Conservation (phyloP, 2,888 invertebrate species). For the Itoplectis maculator region DNA sequence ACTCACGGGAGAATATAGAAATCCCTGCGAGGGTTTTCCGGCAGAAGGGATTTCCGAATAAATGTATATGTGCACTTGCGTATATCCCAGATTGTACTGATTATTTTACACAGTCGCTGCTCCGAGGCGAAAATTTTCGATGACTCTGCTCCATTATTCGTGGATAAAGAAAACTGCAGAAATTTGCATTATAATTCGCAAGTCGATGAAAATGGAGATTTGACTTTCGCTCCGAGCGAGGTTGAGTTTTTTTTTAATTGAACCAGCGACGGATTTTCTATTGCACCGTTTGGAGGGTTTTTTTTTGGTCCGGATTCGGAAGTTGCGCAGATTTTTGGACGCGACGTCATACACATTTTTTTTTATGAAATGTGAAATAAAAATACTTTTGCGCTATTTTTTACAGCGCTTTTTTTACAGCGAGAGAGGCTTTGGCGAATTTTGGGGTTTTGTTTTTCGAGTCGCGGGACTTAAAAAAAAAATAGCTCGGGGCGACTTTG, state of each 20-base stretch:
- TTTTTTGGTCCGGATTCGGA: not conserved
- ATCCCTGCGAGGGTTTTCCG: conserved; percentile 25
- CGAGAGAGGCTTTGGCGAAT: not conserved
- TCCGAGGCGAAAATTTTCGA: conserved; percentile 22
- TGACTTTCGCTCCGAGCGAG: not conserved
- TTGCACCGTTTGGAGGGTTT: not conserved
- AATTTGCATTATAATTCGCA: conserved; percentile 50
- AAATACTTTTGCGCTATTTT: not conserved
- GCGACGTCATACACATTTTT: not conserved
- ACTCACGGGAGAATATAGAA: conserved; percentile 14
- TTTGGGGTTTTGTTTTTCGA: not conserved
- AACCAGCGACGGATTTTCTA: not conserved
- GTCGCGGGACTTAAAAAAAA: not conserved
- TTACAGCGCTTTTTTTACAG: not conserved
- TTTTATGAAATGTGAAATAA: not conserved
- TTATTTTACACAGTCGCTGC: not conserved
- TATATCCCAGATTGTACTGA: not conserved
- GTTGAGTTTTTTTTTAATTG: not conserved
- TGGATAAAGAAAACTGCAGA: not conserved
- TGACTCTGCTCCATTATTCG: conserved; percentile 11
- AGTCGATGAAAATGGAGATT: conserved; percentile 45
- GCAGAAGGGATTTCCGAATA: conserved; percentile 20
- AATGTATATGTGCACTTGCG: not conserved
- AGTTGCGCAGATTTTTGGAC: not conserved
- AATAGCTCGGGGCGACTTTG: not conserved